Base-by-base conservation (phyloP, 2,113 vertebrate species). In the Nettapus auritus region DNA sequence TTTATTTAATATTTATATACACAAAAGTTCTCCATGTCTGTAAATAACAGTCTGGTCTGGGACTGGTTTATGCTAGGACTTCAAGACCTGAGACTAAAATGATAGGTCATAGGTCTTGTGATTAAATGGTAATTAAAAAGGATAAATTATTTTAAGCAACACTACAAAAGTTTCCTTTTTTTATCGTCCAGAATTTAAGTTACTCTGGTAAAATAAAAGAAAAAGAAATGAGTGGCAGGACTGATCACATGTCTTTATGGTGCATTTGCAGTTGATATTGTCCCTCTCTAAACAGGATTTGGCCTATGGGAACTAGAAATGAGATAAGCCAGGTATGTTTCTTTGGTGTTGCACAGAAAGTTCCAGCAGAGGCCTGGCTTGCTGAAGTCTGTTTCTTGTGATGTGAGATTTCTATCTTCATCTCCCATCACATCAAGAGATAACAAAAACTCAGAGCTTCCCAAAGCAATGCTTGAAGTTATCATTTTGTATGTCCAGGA, bases 1-100 rank as follows among this genome's bases (percentile, higher is more conserved):
- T 34, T 57, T 34, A 11, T 5, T 7, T 15, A 5, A 11, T 44
- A 71, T 53, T 70, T 23, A 8, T 31, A 14, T 36, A 4, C 11
- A 5, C 4, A 34, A 19, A 22, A 31, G 36, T 4, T 2, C 8
- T 7, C 6, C 1, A 0, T 31, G 4, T 33, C 3, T 56, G 16
- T 55, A 36, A 36, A 3, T 52, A 42, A 1, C 8, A 53, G 64
- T 4, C 3, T 31, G 52, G 64, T 4, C 3, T 31, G 52, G 25
- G 62, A 28, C 19, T 66, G 14, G 8, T 12, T 89, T 77, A 62
- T 82, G 11, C 17, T 34, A 33, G 13, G 6, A 13, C 29, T 15
- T 73, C 22, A 5, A 10, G 50, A 44, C 28, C 48, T 52, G 4
- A 60, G 55, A 76, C n/a, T 76, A 2, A 8, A 63, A 59, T 5